Base-by-base conservation (phyloP, 2,888 invertebrate genomes). In the Gastracanthus pulcherrimus region DNA sequence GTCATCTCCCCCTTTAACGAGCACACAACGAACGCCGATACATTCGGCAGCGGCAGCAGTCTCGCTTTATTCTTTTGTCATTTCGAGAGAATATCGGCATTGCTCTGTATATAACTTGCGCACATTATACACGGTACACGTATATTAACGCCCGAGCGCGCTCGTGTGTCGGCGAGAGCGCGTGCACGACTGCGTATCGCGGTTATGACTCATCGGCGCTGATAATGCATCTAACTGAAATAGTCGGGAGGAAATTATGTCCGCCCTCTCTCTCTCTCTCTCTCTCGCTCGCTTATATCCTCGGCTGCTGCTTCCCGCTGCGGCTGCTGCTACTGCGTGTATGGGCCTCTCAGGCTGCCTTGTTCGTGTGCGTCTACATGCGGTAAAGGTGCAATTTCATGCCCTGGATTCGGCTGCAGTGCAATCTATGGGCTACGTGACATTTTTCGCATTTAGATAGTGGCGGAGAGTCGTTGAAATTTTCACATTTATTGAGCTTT, bases 141-240 rank as follows among this genome's bases (percentile, higher is more conserved):
- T 23, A 23, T 26, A 55, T n/a, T n/a, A n/a, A n/a, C n/a, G n/a
- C n/a, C n/a, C 26, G 16, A 13, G 41, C 13, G 2, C 13, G 41
- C 9, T 19, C 23, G 9, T 23, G 55, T 55, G 55, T 55, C 55
- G 55, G 62, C 74, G 26, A 13, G 66, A 13, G 23, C 45, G 58
- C 4, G 9, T 23, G n/a, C n/a, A n/a, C n/a, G n/a, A n/a, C n/a
- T 11, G 6, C n/a, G 19, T 55, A 70, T 70, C 58, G 71, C 41
- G 41, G 55, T 29, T 67, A 45, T 82, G 80, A 81, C 58, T 83
- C 81, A 80, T 70, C n/a, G 55, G 38, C 51, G 36, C 75, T 77
- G 75, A 81, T 81, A 75, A 72, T 75, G 41, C 76, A 55, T 80
- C 80, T 55, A 31, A 48, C 80, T 77, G 77, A 55, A 77, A 77